These are phyloP conservation scores for Euphonia xanthogaster DNA, from an alignment of 2,797 vertebrate genomes.

Conservation along the genomic window DNA sequence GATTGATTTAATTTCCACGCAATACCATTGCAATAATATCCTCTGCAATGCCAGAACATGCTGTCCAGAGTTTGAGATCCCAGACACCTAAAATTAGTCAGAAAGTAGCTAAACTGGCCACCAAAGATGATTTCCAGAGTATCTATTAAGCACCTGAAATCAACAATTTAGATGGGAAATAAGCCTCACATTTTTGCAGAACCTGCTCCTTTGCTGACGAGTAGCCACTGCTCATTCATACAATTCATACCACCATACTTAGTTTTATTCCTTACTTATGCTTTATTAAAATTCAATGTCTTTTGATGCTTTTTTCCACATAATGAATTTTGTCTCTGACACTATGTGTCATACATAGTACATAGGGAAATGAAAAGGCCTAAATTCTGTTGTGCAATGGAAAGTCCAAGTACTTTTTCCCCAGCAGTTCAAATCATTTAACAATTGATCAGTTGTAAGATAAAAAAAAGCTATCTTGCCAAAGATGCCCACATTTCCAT, in stretches of 20 bases:
- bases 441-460: not conserved
- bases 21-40: not conserved
- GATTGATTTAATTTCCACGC: not conserved
- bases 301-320: not conserved
- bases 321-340: not conserved
- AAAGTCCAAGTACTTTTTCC: not conserved
- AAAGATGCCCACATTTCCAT: not conserved
- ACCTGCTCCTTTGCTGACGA: not conserved
- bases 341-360: not conserved
- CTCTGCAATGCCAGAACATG: not conserved
- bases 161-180: not conserved
- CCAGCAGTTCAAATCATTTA: not conserved
- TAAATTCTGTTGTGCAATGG: not conserved
- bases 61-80: not conserved
- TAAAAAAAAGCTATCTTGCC: not conserved
- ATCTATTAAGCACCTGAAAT: not conserved
- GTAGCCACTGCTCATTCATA: not conserved
- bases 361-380: not conserved
- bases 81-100: not conserved
- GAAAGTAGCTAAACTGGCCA: not conserved
- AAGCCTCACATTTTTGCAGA: not conserved
- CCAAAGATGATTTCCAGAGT: not conserved
- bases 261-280: not conserved
- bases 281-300: not conserved
- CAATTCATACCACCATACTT: not conserved